A percentile compares a stretch with the other conserved stretches of the same genome.
These are phyloP conservation scores for Trichogramma pretiosum DNA, from an alignment of 1,140 invertebrate species.

Conservation along the genomic window DNA sequence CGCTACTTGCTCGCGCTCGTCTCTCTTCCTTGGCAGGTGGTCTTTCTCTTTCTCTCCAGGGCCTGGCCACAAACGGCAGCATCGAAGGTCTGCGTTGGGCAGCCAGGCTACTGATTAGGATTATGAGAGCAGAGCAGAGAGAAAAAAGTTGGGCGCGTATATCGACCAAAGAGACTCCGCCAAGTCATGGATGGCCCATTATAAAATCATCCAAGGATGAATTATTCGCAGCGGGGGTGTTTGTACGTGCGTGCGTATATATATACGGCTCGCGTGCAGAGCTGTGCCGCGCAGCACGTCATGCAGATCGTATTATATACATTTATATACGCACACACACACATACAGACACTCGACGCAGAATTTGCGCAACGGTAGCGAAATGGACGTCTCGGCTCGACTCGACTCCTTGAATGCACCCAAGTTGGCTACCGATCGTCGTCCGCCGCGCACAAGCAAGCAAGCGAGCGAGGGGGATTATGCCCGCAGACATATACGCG, in stretches of 20 bases:
- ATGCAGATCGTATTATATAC: too few relatives aligned
- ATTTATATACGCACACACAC: too few relatives aligned
- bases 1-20: slow-evolving; percentile 10
- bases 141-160: too few relatives aligned
- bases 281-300: too few relatives aligned
- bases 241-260: slow-evolving; percentile 14
- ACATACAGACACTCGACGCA: too few relatives aligned
- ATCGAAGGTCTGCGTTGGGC: too few relatives aligned
- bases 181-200: slow-evolving; percentile 35
- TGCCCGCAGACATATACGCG: too few relatives aligned
- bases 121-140: too few relatives aligned
- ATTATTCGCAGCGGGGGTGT: slow-evolving; percentile 39
- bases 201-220: slow-evolving; percentile 32
- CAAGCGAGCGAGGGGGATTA: too few relatives aligned
- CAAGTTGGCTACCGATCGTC: background rate
- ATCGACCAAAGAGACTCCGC: slow-evolving; percentile 23
- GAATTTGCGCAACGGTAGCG: too few relatives aligned
- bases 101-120: too few relatives aligned
- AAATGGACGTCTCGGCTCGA: background rate
- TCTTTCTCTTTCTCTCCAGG: background rate
- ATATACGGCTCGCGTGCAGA: background rate
- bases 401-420: background rate
- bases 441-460: too few relatives aligned
- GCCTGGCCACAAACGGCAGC: background rate
- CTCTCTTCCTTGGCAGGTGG: slow-evolving; percentile 18